phyloP scores from a whole-genome alignment of 2,113 vertebrate genomes.

The Gasterosteus nipponicus region DNA sequence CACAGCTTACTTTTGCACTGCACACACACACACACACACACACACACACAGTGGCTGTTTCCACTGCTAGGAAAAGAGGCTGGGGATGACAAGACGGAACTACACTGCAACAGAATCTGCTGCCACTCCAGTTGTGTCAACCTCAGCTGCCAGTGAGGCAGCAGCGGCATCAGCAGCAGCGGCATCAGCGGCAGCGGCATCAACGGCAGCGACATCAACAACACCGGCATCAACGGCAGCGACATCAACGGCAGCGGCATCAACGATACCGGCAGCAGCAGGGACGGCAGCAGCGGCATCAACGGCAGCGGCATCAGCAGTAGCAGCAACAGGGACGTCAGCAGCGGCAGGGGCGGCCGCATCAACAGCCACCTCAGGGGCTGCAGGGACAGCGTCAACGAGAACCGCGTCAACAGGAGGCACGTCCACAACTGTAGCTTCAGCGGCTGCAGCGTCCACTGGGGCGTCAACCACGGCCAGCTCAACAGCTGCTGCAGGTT shows the following conservation, averaged over 20 bases:
- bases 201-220: conserved; percentile 18
- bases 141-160: conserved; percentile 21
- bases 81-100: conserved; percentile 1
- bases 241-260: conserved; percentile 24
- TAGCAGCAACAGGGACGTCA: conserved; percentile 2
- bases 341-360: background rate
- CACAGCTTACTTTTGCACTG: background rate
- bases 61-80: background rate
- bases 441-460: conserved; percentile 41
- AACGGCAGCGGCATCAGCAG: background rate
- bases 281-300: conserved; percentile 29
- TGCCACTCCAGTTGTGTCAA: conserved; percentile 13
- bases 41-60: conserved; percentile 1
- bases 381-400: conserved; percentile 25
- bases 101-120: conserved; percentile 42
- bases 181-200: conserved; percentile 14
- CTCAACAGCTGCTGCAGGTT: conserved; percentile 38
- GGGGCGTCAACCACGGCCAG: conserved; percentile 42
- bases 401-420: conserved; percentile 33
- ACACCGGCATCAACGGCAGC: conserved; percentile 1
- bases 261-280: background rate
- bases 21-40: conserved; percentile 8
- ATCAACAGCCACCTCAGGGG: conserved; percentile 43
- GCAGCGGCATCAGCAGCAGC: conserved; percentile 12
- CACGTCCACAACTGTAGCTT: conserved; percentile 36